Evolutionary conservation across 2,888 invertebrate species (phyloP).

Genomic region (Cylloceria caligata): DNA sequence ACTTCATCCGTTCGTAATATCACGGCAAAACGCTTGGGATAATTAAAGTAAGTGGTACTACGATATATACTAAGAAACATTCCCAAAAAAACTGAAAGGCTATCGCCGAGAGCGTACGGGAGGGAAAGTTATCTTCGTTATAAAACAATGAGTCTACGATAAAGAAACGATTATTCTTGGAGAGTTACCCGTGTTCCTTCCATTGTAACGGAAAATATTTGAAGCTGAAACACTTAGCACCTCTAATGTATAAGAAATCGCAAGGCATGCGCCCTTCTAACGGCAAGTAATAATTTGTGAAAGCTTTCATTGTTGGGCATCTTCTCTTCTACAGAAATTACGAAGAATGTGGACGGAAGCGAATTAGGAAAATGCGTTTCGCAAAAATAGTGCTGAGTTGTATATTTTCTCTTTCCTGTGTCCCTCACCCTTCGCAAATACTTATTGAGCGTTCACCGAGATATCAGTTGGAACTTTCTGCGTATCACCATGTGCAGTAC

Average conservation of each 20-base stretch:
- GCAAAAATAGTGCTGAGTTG: background rate
- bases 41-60: conserved; percentile 33
- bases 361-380: background rate
- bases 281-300: background rate
- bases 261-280: background rate
- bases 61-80: background rate
- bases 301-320: background rate
- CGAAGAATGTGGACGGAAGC: background rate
- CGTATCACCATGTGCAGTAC: background rate
- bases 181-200: conserved; percentile 16
- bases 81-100: background rate
- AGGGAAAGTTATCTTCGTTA: background rate
- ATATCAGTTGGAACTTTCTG: conserved; percentile 2
- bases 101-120: background rate
- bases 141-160: conserved; percentile 52
- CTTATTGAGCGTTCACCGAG: background rate
- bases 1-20: conserved; percentile 27
- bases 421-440: background rate
- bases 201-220: background rate
- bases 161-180: conserved; percentile 50
- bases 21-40: conserved; percentile 41
- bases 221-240: background rate
- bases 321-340: background rate
- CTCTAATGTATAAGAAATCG: background rate
- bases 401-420: background rate